These are phyloP conservation scores for Oryzaephilus surinamensis DNA, from an alignment of 1,140 invertebrate genomes.

Conservation along the genomic window DNA sequence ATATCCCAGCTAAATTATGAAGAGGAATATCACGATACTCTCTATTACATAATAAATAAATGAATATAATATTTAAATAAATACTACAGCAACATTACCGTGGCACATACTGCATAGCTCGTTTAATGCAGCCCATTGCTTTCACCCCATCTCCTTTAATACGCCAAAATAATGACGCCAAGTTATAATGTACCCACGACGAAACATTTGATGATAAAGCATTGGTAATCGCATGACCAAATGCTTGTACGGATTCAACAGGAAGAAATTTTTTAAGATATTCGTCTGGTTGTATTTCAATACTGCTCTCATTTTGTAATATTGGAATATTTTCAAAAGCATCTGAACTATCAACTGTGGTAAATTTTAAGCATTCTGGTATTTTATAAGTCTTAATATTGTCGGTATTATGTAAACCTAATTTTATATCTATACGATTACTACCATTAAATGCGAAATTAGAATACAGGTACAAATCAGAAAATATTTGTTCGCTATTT, in stretches of 20 bases:
- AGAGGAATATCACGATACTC: conserved; percentile 68
- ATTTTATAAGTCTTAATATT: conserved; percentile 30
- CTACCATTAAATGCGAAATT: too few relatives aligned
- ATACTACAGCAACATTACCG: too few relatives aligned
- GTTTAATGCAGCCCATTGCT: conserved; percentile 69
- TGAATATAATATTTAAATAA: conserved; percentile 16
- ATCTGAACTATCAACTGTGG: too few relatives aligned
- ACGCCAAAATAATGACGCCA: conserved; percentile 78
- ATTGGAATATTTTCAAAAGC: conserved; percentile 69
- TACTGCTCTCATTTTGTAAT: conserved; percentile 52
- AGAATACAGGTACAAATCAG: too few relatives aligned
- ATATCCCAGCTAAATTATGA: conserved; percentile 69
- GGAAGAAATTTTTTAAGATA: conserved; percentile 51
- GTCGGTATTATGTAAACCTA: too few relatives aligned
- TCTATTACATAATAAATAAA: too few relatives aligned
- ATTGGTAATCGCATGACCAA: conserved; percentile 54
- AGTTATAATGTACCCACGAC: conserved; percentile 76
- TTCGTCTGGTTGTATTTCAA: conserved; percentile 53
- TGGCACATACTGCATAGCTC: conserved; percentile 68
- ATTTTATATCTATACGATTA: too few relatives aligned
- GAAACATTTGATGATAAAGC: conserved; percentile 58
- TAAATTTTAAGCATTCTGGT: conserved; percentile 57
- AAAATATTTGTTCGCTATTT: too few relatives aligned
- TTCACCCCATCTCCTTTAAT: conserved; percentile 65
- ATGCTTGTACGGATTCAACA: conserved; percentile 51